A percentile compares a stretch with the other conserved stretches of the same genome.
phyloP scores from a whole-genome alignment of 2,888 invertebrate species.

The Chloroclystis v-ata region DNA sequence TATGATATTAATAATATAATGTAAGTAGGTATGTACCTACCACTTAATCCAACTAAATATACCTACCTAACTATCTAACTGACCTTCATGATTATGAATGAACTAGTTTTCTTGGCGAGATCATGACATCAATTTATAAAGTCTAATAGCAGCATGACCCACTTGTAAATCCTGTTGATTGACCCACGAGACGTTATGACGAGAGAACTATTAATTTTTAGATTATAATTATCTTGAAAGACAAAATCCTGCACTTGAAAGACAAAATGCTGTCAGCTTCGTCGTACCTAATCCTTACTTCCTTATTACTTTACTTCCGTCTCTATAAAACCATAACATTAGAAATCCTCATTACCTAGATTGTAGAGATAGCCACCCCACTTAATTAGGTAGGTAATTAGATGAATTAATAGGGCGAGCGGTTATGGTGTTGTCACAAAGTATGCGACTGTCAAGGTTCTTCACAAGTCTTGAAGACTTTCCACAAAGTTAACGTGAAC shows the following conservation, averaged over 20 bases:
- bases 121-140: slow-evolving; percentile 13
- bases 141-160: slow-evolving; percentile 10
- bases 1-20: no score
- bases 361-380: no score
- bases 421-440: slow-evolving; percentile 51
- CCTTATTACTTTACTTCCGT: slow-evolving; percentile 6
- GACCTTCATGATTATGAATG: no score
- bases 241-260: no score
- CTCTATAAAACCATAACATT: slow-evolving; percentile 10
- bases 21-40: no score
- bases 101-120: slow-evolving; percentile 8
- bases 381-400: slow-evolving; percentile 46
- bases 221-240: no score
- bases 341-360: slow-evolving; percentile 18
- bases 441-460: slow-evolving; percentile 30
- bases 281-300: not conserved
- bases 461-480: slow-evolving; percentile 17
- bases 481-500: slow-evolving; percentile 4
- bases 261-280: no score
- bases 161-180: slow-evolving; percentile 12
- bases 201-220: no score
- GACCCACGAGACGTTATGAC: slow-evolving; percentile 8
- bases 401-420: slow-evolving; percentile 63
- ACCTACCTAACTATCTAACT: no score
- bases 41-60: no score